Evolutionary conservation across 1,140 invertebrate species (phyloP).

Genomic region (Drosophila rhopaloa): DNA sequence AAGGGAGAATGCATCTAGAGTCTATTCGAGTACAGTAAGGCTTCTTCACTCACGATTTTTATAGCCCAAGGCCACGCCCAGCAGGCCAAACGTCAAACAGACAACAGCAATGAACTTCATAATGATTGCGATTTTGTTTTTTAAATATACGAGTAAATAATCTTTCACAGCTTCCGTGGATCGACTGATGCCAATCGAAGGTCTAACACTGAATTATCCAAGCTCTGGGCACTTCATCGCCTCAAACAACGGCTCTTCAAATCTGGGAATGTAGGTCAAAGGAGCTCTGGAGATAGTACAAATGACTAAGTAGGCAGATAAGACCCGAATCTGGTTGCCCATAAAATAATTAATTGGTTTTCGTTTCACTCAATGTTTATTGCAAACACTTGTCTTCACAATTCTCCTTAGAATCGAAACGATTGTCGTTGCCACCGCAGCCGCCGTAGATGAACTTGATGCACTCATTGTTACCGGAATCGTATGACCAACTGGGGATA

Average conservation of each 20-base stretch:
- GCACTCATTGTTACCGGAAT: constrained; percentile 89
- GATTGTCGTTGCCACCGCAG: constrained; percentile 94
- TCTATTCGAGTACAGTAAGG: not conserved
- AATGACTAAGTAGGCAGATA: too few species aligned
- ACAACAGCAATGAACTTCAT: constrained; percentile 63
- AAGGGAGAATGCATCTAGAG: not conserved
- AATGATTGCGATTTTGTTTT: constrained; percentile 1
- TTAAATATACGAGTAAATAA: not conserved
- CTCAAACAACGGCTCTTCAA: too few species aligned
- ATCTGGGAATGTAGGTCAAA: too few species aligned
- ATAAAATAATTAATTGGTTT: too few species aligned
- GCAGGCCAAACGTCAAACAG: constrained; percentile 50
- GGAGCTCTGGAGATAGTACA: too few species aligned
- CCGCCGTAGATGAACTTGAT: constrained; percentile 91
- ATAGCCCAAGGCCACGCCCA: constrained; percentile 42
- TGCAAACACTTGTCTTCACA: constrained; percentile 52
- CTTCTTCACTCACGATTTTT: constrained; percentile 50
- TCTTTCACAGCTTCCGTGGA: constrained; percentile 10
- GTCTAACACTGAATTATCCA: constrained; percentile 21
- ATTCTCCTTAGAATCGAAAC: constrained; percentile 86
- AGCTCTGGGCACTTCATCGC: too few species aligned
- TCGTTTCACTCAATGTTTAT: constrained; percentile 8
- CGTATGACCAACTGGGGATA: constrained; percentile 86
- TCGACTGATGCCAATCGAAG: constrained; percentile 35
- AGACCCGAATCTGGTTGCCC: too few species aligned